Base-by-base conservation (phyloP, 2,888 invertebrate species). In the Tenthredo notha region DNA sequence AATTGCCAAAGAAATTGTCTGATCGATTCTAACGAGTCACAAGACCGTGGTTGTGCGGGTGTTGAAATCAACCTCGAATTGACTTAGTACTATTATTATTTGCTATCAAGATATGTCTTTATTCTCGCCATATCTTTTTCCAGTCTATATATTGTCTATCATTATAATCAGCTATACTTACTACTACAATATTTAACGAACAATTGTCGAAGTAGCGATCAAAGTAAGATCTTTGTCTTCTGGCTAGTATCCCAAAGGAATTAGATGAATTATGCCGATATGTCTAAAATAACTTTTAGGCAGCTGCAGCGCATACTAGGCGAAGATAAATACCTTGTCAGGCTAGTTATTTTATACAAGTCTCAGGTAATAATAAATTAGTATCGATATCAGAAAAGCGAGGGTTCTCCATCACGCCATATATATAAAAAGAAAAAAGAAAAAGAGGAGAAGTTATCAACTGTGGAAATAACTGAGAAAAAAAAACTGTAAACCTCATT, bases 401-500 rank as follows among this genome's bases (percentile, higher is more conserved):
- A 9, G 21, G 61, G 2, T 12, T 29, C 25, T 12, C 61, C 61
- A 29, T 61, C 25, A 2, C 61, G 61, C 3, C n/a, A n/a, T n/a
- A n/a, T n/a, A n/a, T 12, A 61, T 61, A 0, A 29, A 61, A 25
- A 61, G n/a, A 6, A 37, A 37, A 61, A 25, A 25, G 9, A 25
- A 61, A 33, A 33, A 33, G 33, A 33, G n/a, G 9, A 25, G 61
- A 9, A 25, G 47, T 12, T 47, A 54, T 54, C 54, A 7, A 54
- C 18, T 54, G 18, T n/a, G 61, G 25, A 15, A 29, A 25, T 61
- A 29, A 25, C 21, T 18, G 21, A 9, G 58, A 25, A 72, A 72
- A n/a, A 18, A 43, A 43, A 74, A 37, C 50, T 54, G 61, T 80
- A 21, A 80, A 80, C 80, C 80, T 80, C 80, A 80, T 61, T 80